Base-by-base conservation (phyloP, 2,113 vertebrate genomes). In the Hoplias malabaricus region DNA sequence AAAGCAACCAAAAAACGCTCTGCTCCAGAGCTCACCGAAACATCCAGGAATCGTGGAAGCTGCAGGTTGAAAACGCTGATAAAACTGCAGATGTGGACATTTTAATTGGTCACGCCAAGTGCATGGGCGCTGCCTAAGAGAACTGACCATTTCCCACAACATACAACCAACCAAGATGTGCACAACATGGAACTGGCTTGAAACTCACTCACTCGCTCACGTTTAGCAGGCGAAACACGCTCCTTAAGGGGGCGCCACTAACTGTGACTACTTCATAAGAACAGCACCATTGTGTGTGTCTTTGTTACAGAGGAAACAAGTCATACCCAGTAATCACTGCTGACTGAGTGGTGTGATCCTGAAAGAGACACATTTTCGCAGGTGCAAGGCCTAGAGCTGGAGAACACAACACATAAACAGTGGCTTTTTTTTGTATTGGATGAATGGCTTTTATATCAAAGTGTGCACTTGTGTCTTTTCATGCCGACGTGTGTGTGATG, bases 391-490 rank as follows among this genome's bases (percentile, higher is more conserved):
- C n/a, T 2, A 5, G 46, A 19, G 48, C 48, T 9, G 48, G 48
- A 23, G 12, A 16, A 53, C 48, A 23, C 50, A 21, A 43, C 72
- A 73, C 72, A 73, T 69, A 40, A 48, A 57, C 4, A 72, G 12
- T 25, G 63, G 16, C 11, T 36, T n/a, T 69, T n/a, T 69, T 75
- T 84, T 77, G 2, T 78, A 75, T 63, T 21, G 67, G 29, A 56
- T 73, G 53, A 75, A 48, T 76, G 77, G 14, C 43, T 67, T 86
- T 80, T 83, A 59, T 82, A 82, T 78, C 43, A 78, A 78, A 81
- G 71, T 90, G 85, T 89, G 91, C 91, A 92, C 91, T 92, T 92
- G 86, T 83, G 84, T 82, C 80, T 89, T 89, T 80, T 84, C 46
- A 50, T 80, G 74, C 77, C 59, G 43, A 78, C 77, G 81, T 92